Evolutionary conservation across 2,888 invertebrate species (phyloP).

Genomic region (Achlya flavicornis): DNA sequence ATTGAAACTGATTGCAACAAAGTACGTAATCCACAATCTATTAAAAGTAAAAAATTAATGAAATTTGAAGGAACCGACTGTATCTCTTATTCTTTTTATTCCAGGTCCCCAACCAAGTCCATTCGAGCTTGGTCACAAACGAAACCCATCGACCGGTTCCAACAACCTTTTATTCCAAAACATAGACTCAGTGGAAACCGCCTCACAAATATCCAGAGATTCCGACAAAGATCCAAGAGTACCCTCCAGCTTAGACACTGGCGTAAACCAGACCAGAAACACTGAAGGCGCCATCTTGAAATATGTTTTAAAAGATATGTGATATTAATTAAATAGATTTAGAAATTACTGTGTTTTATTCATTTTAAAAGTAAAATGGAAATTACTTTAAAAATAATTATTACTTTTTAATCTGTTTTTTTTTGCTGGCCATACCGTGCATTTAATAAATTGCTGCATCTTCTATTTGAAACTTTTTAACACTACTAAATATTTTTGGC

Average conservation of each 20-base stretch:
- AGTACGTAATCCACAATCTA: too few species aligned
- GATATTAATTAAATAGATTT: slow-evolving; percentile 31
- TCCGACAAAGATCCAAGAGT: slow-evolving; percentile 48
- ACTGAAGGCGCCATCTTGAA: slow-evolving; percentile 78
- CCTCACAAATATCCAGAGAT: slow-evolving; percentile 62
- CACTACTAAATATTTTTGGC: too few species aligned
- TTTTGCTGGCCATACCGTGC: too few species aligned
- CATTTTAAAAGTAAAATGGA: not conserved
- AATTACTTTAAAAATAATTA: not conserved
- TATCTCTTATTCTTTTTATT: slow-evolving; percentile 11
- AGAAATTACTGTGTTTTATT: not conserved
- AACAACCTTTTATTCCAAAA: slow-evolving; percentile 72
- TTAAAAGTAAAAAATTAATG: too few species aligned
- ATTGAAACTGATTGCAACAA: too few species aligned
- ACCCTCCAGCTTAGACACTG: slow-evolving; percentile 58
- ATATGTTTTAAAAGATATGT: slow-evolving; percentile 76
- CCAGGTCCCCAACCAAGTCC: slow-evolving; percentile 59
- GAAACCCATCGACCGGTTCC: slow-evolving; percentile 71
- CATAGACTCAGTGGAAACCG: slow-evolving; percentile 61
- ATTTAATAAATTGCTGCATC: too few species aligned
- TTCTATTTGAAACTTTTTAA: too few species aligned
- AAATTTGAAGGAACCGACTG: too few species aligned
- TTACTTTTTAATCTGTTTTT: not conserved
- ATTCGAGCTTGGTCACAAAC: slow-evolving; percentile 54
- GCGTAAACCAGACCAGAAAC: slow-evolving; percentile 74